Evolutionary conservation across 1,140 invertebrate genomes (phyloP), one percentile per base, ranked within the genome.

Genomic region (Apis cerana): DNA sequence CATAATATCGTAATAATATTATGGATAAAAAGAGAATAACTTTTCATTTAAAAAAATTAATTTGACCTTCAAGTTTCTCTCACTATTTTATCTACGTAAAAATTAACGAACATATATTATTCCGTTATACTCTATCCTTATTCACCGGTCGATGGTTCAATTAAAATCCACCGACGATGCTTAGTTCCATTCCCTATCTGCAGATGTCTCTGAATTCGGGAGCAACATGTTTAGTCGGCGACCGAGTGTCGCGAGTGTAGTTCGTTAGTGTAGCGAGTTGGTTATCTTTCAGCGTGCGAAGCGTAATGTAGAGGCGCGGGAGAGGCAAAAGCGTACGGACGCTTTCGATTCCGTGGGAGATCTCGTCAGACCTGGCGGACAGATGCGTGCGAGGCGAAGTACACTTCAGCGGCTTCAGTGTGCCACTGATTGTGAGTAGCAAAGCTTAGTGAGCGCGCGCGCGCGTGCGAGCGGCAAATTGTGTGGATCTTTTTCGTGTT

Each of bases 231-330:
- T 80, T 33, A 80, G 58, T 80, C 50, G 27, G 54, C 69, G 69
- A 54, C 27, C 48, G 59, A 52, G 13, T 13, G 78, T 80, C 78
- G 58, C 69, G 78, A 74, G 48, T 50, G 69, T 54, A n/a, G 59
- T 19, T 70, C 12, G 33, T 50, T 19, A 15, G 21, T n/a, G 48
- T n/a, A 10, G 21, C 21, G 61, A 43, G 19, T 67, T 33, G 21
- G 15, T 78, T 69, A 80, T 56, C 52, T 12, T 43, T 43, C n/a
- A 11, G 17, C 33, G 33, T 27, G 21, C 11, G 7, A 17, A 56
- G 62, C 54, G 79, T 81, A 50, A 81, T 81, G 71, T 75, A 81
- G 79, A 50, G 27, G 72, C 79, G 79, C 48, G 79, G 33, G 79
- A 81, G 79, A 75, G 71, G 79, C n/a, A 65, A 75, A 75, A 50